phyloP scores from a whole-genome alignment of 2,113 vertebrate species.

The Oplegnathus fasciatus region DNA sequence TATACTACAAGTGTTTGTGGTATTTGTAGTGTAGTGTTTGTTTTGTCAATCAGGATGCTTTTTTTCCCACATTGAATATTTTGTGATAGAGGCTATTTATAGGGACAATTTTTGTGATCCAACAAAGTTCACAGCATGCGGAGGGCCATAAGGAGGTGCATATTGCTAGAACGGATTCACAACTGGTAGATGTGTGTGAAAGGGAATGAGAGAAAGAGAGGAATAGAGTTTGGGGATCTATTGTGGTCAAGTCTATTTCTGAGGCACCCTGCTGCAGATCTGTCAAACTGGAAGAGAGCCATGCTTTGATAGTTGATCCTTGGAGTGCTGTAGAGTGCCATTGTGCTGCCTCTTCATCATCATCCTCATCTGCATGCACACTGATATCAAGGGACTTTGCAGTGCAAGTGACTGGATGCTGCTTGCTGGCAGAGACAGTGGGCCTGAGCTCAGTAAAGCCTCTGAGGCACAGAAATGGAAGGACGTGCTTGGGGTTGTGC shows the following conservation, averaged over 20 bases:
- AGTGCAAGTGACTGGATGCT: background rate
- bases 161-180: background rate
- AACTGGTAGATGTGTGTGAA: background rate
- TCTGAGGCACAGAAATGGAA: slow-evolving; percentile 5
- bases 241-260: slow-evolving; percentile 13
- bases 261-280: background rate
- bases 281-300: background rate
- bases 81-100: no score
- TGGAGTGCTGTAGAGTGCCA: background rate
- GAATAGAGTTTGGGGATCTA: background rate
- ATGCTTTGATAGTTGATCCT: background rate
- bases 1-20: no score
- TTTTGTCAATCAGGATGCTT: no score
- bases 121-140: background rate
- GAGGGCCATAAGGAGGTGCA: no score
- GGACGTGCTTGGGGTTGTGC: background rate
- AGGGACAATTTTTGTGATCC: no score
- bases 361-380: slow-evolving; percentile 19
- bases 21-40: no score
- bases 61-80: no score
- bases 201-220: background rate
- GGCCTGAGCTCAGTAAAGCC: slow-evolving; percentile 4
- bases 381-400: background rate
- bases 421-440: slow-evolving; percentile 5
- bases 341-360: background rate